phyloP scores from a whole-genome alignment of 2,888 invertebrate species.

The Polyploca ridens region DNA sequence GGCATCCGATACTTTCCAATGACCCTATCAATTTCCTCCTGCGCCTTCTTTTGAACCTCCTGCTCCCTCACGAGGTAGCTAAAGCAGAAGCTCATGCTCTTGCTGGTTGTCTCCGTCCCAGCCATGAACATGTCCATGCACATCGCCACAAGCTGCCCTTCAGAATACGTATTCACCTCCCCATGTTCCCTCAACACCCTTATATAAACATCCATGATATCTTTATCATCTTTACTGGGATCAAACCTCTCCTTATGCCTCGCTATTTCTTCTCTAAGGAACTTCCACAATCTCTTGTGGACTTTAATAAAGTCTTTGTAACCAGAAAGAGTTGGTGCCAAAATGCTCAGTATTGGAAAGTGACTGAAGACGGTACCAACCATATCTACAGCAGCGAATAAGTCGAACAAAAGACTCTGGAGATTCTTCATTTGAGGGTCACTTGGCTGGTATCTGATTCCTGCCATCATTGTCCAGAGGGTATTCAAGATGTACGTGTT shows the following conservation, averaged over 20 bases:
- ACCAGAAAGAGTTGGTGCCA: conserved; percentile 91
- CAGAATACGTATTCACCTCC: conserved; percentile 84
- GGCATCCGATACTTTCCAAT: conserved; percentile 89
- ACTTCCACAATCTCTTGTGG: conserved; percentile 89
- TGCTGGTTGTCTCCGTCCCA: conserved; percentile 93
- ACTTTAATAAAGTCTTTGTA: conserved; percentile 89
- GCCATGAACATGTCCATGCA: conserved; percentile 95
- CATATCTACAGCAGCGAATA: conserved; percentile 92
- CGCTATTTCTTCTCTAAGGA: conserved; percentile 88
- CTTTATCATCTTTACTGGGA: conserved; percentile 86
- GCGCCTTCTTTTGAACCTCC: conserved; percentile 89
- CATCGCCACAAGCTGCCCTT: conserved; percentile 90
- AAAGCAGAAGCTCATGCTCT: conserved; percentile 91
- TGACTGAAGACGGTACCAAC: conserved; percentile 92
- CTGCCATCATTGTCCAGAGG: conserved; percentile 93
- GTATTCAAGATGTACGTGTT: conserved; percentile 91
- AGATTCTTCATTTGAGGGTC: conserved; percentile 88
- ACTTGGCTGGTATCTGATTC: conserved; percentile 88
- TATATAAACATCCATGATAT: conserved; percentile 93
- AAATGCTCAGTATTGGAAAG: conserved; percentile 88
- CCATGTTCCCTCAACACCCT: conserved; percentile 86
- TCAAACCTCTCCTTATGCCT: conserved; percentile 87
- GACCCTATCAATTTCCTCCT: conserved; percentile 90
- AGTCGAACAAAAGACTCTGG: conserved; percentile 87
- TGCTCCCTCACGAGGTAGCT: conserved; percentile 89